Evolutionary conservation across 1,140 invertebrate species (phyloP), one percentile per base, ranked within the genome.

Genomic region (Caenorhabditis remanei): DNA sequence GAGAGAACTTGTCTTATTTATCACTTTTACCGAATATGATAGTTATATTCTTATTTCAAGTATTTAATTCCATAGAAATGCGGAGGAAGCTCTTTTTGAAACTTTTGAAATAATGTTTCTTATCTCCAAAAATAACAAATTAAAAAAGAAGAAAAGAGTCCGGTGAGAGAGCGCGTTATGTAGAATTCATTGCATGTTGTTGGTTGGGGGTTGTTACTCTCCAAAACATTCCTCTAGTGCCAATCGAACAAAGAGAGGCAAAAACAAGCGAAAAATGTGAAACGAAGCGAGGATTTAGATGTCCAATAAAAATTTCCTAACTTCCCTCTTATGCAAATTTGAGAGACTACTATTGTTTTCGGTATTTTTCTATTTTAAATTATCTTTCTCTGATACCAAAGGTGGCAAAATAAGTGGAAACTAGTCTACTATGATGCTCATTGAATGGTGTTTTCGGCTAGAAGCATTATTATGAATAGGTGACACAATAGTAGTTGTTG

Each of bases 101-200:
- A 32, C 32, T 0, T 32, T 32, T 32, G 32, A 32, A 0, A 32
- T 32, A 32, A 32, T 32, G 32, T 32, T 32, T 32, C 32, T 32
- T 32, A 32, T 32, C 32, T 32, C 32, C 32, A 19, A 19, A 7
- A 71, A 4, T 32, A 32, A n/a, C 9, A 71, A 32, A n/a, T 46
- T 11, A 7, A 79, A 48, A 46, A 50, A 79, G 14, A 79, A n/a
- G 24, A 79, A 79, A 48, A 50, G 40, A 79, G 71, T 50, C 46
- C 46, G 71, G 19, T 53, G 46, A 50, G 21, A 21, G n/a, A n/a
- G 14, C 40, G 43, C 43, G 65, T 46, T 79, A 79, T 79, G 71
- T 79, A 79, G 53, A 79, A 79, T 79, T 46, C 71, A 79, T 79
- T 48, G 8, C 46, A 14, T 71, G 40, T 71, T 71, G 65, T 65